Evolutionary conservation across 2,113 vertebrate genomes (phyloP).

Genomic region (Daphoenositta chrysoptera): DNA sequence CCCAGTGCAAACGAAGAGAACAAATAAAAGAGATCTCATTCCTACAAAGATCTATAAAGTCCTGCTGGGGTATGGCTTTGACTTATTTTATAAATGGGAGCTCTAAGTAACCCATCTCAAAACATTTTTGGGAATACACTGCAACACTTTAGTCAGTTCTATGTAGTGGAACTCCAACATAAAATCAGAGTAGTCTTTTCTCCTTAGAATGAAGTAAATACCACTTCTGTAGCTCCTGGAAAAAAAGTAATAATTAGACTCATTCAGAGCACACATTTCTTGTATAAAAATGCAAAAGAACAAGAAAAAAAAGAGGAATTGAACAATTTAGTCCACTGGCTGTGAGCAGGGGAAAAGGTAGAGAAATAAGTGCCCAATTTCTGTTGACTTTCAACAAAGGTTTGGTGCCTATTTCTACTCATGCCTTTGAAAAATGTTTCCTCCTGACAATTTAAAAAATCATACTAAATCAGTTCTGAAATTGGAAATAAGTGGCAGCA

Average conservation of each 20-base stretch:
- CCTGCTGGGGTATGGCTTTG: neutral
- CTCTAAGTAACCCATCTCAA: neutral
- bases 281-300: neutral
- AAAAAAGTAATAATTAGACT: neutral
- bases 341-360: neutral
- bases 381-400: neutral
- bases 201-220: neutral
- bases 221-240: neutral
- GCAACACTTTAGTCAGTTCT: neutral
- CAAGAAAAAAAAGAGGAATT: neutral
- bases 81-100: neutral
- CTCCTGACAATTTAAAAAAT: neutral
- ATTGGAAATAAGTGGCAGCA: neutral
- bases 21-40: neutral
- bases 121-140: neutral
- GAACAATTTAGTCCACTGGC: neutral
- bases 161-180: neutral
- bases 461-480: neutral
- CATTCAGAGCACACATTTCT: neutral
- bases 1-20: neutral
- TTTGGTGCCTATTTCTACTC: neutral
- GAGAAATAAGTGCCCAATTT: neutral
- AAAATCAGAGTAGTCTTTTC: neutral
- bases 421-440: neutral
- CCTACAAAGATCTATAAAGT: neutral